phyloP scores from a whole-genome alignment of 2,888 invertebrate species.

The Sinohyriopsis cumingii region DNA sequence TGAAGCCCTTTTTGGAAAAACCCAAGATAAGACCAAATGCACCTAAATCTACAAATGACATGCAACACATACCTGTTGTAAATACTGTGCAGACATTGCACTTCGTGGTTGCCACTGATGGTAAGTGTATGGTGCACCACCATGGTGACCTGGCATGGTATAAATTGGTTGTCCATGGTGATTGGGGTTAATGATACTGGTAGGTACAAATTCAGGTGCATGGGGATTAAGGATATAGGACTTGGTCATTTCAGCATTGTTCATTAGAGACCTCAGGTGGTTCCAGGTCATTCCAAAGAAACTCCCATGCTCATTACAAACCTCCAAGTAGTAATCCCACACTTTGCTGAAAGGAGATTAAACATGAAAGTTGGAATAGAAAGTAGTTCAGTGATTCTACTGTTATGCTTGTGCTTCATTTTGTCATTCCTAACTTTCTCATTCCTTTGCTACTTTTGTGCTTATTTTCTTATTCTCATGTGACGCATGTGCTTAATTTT shows the following conservation, averaged over 20 bases:
- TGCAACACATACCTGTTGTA: slow-evolving; percentile 25
- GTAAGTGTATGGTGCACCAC: slow-evolving; percentile 5
- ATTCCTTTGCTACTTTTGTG: too few relatives aligned
- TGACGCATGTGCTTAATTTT: too few relatives aligned
- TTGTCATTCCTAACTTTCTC: too few relatives aligned
- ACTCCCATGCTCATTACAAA: slow-evolving; percentile 81
- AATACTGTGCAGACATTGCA: slow-evolving; percentile 18
- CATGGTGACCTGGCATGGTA: slow-evolving; percentile 12
- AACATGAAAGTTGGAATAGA: not conserved
- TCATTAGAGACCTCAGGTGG: slow-evolving; percentile 79
- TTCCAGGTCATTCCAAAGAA: slow-evolving; percentile 83
- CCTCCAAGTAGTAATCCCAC: slow-evolving; percentile 85
- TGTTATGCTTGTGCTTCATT: not conserved
- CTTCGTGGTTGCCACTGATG: slow-evolving; percentile 17
- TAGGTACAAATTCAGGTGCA: slow-evolving; percentile 85
- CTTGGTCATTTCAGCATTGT: slow-evolving; percentile 83
- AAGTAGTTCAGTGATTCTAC: not conserved
- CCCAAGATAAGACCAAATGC: not conserved
- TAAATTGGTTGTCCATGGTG: slow-evolving; percentile 31
- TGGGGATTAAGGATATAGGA: slow-evolving; percentile 86
- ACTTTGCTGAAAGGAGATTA: slow-evolving; percentile 76
- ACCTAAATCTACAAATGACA: slow-evolving; percentile 3
- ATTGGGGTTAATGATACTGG: slow-evolving; percentile 21
- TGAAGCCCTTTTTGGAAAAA: too few relatives aligned
- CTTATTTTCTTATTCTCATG: too few relatives aligned